phyloP scores from a whole-genome alignment of 2,113 vertebrate genomes.

The Parotia lawesii region DNA sequence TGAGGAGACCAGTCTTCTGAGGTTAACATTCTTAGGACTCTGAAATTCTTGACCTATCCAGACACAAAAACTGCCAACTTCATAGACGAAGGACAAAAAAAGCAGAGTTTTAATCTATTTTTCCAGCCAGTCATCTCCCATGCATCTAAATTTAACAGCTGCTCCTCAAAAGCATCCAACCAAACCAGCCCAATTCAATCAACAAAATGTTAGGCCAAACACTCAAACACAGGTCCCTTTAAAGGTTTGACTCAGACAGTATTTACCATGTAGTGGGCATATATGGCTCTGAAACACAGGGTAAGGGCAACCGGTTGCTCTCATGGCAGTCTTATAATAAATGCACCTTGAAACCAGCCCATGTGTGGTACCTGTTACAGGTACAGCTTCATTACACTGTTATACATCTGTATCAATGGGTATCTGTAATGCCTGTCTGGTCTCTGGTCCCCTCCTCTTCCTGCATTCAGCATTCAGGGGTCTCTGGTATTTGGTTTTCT shows the following conservation, averaged over 20 bases:
- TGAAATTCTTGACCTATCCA: not conserved
- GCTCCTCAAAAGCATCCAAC: not conserved
- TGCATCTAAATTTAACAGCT: not conserved
- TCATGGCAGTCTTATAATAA: not conserved
- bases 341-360: not conserved
- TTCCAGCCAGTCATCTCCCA: not conserved
- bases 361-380: accelerated
- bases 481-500: not conserved
- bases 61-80: not conserved
- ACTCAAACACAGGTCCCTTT: not conserved
- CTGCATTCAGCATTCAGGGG: not conserved
- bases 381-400: not conserved
- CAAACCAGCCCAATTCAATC: not conserved
- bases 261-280: not conserved
- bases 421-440: not conserved
- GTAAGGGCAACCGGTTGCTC: not conserved
- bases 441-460: not conserved
- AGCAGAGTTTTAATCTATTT: not conserved
- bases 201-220: not conserved
- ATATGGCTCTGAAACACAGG: not conserved
- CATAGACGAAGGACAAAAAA: not conserved
- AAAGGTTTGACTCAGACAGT: not conserved
- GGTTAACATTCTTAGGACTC: not conserved
- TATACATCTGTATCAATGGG: not conserved
- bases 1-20: not conserved